Evolutionary conservation across 2,888 invertebrate species (phyloP), one percentile per base, ranked within the genome.

Genomic region (Cheilosia pagana): DNA sequence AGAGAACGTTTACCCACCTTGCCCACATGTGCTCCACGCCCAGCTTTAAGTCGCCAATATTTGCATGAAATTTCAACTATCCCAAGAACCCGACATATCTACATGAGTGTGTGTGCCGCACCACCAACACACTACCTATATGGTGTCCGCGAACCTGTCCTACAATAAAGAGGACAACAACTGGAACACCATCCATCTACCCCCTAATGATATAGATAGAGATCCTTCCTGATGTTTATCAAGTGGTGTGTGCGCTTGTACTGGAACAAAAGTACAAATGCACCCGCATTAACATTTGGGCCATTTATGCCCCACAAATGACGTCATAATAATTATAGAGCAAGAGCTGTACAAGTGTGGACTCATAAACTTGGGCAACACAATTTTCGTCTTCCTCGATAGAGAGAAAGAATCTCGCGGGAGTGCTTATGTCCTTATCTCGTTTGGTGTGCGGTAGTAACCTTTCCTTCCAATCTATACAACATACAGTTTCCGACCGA

Each of bases 401-500:
- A 50, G 48, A 63, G 55, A 55, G 35, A 57, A 43, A 57, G 19
- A 68, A 60, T 59, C 68, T 78, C 78, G 39, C 31, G 68, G 78
- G 78, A 83, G 74, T 83, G 52, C 65, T 79, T 70, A 48, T 79
- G 59, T 48, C 82, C 82, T 78, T 82, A 82, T 67, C 60, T 75
- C 31, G 25, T 68, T 75, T 70, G 10, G 35, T 59, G 68, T 28
- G 28, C 28, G 28, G 8, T 52, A 74, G 74, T 68, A 74, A 62
- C 60, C 19, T 72, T 72, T 48, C 41, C 35, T 43, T 41, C 41
- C 25, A 59, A 43, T n/a, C 19, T 23, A 6, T 10, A 48, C 53
- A 8, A 28, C 8, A 28, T 28, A 28, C 62, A 65, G n/a, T 28
- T 71, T 14, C 50, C 7, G 25, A 35, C 53, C 52, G 52, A n/a